Evolutionary conservation across 2,888 invertebrate genomes (phyloP).

Genomic region (Dusona sp.): DNA sequence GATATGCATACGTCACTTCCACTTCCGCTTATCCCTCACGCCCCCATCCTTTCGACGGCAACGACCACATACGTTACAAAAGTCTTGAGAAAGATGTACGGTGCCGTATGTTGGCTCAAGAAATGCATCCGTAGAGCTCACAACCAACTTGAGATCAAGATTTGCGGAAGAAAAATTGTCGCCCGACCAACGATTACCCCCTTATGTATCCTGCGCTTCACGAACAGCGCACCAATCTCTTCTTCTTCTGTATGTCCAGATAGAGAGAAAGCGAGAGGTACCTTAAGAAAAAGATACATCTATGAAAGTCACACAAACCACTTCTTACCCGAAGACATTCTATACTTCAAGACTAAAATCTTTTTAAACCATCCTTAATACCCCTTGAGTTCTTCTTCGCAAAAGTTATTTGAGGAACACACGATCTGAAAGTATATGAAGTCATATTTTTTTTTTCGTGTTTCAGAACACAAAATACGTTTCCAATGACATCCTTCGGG

Average conservation of each 20-base stretch:
- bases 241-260: neutral
- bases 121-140: constrained; percentile 62
- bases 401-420: constrained; percentile 10
- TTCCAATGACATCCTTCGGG: neutral
- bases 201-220: constrained; percentile 7
- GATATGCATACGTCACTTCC: constrained; percentile 29
- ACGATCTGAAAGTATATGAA: neutral
- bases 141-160: constrained; percentile 62
- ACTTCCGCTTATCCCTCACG: neutral
- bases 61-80: constrained; percentile 43
- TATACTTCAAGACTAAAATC: constrained; percentile 26
- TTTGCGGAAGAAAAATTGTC: constrained; percentile 66
- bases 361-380: constrained; percentile 19
- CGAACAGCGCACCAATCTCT: constrained; percentile 35
- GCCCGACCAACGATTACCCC: constrained; percentile 51
- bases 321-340: constrained; percentile 9
- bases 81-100: constrained; percentile 60
- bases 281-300: constrained; percentile 12
- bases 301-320: constrained; percentile 30
- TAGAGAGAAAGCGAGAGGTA: neutral
- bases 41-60: neutral
- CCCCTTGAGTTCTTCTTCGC: neutral
- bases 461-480: neutral
- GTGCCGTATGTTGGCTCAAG: constrained; percentile 48
- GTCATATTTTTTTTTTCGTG: neutral